phyloP scores from a whole-genome alignment of 2,113 vertebrate genomes.

The Rhadina sibilatrix region DNA sequence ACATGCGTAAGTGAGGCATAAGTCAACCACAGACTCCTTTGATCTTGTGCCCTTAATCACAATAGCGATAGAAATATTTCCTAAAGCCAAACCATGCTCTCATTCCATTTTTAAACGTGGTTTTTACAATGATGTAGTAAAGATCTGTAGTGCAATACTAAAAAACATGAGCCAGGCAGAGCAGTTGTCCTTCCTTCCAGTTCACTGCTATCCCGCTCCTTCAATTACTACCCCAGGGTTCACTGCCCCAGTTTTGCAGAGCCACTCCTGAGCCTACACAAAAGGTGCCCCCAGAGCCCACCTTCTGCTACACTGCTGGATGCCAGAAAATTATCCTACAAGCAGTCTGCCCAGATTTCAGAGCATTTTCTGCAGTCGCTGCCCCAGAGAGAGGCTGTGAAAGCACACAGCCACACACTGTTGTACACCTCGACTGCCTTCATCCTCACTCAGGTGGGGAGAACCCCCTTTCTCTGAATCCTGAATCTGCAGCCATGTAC shows the following conservation, averaged over 20 bases:
- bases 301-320: not conserved
- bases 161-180: not conserved
- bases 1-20: constrained; percentile 52
- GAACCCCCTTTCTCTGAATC: not conserved
- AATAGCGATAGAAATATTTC: constrained; percentile 44
- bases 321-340: not conserved
- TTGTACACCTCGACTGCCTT: not conserved
- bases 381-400: not conserved
- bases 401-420: fast-evolving
- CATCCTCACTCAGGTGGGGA: not conserved
- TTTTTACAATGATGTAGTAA: constrained; percentile 38
- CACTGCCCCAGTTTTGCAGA: not conserved
- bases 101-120: constrained; percentile 28
- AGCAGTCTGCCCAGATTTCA: not conserved
- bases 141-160: not conserved
- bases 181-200: not conserved
- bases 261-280: not conserved
- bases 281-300: not conserved
- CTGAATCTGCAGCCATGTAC: not conserved
- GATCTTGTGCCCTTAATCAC: constrained; percentile 46
- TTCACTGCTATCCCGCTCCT: not conserved
- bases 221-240: not conserved
- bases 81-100: constrained; percentile 48
- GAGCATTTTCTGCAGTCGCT: not conserved
- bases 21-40: constrained; percentile 49